phyloP scores from a whole-genome alignment of 2,797 vertebrate genomes.

The Psittacula derbiana region DNA sequence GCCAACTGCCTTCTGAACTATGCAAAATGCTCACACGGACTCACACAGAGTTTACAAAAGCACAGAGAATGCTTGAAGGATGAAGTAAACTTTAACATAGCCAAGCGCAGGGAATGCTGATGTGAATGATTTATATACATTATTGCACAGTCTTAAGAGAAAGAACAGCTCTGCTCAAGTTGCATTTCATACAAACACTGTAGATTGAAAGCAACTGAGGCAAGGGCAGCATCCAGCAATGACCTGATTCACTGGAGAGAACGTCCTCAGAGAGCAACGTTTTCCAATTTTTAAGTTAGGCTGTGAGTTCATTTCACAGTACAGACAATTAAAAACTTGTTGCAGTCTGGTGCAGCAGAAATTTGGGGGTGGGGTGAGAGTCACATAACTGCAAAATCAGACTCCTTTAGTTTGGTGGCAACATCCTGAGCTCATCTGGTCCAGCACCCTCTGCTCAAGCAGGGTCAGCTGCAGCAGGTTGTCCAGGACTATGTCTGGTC shows the following conservation, averaged over 20 bases:
- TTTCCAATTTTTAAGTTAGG: neutral
- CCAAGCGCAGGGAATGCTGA: neutral
- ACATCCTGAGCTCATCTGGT: neutral
- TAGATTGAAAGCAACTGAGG: neutral
- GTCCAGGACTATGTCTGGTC: fast-evolving
- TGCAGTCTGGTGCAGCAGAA: neutral
- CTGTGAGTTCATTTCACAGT: neutral
- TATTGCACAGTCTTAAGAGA: neutral
- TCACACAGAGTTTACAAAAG: neutral
- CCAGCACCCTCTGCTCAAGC: neutral
- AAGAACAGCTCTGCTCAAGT: neutral
- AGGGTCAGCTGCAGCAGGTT: neutral
- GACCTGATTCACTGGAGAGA: neutral
- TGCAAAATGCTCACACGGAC: neutral
- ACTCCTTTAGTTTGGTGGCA: neutral
- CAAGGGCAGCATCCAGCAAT: neutral
- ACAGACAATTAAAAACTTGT: neutral
- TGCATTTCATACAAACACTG: neutral
- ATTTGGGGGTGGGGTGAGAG: neutral
- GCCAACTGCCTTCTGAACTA: neutral
- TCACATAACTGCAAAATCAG: neutral
- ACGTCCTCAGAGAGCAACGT: neutral
- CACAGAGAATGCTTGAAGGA: neutral
- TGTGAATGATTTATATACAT: neutral
- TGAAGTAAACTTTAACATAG: neutral